Evolutionary conservation across 2,797 vertebrate species (phyloP).

Genomic region (Notamacropus eugenii): DNA sequence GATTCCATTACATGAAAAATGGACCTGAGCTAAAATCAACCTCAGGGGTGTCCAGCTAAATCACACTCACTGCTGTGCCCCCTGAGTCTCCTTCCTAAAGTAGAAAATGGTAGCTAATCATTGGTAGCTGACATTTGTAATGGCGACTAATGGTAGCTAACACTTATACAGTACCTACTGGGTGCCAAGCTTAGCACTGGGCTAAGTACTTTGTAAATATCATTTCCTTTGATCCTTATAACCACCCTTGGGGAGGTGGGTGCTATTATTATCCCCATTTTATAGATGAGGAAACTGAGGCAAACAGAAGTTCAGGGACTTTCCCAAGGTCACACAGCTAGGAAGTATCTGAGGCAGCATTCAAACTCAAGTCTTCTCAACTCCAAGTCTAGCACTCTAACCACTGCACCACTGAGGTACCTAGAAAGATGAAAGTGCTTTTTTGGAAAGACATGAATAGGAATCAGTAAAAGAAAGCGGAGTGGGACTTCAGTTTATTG

Average conservation of each 20-base stretch:
- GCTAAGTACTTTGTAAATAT: background rate
- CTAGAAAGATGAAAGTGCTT: background rate
- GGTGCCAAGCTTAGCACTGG: background rate
- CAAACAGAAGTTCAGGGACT: background rate
- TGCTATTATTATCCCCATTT: background rate
- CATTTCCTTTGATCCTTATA: background rate
- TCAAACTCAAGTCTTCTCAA: background rate
- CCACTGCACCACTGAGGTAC: background rate
- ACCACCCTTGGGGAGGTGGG: background rate
- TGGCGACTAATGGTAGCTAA: background rate
- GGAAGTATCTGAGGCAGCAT: background rate
- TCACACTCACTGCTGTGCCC: background rate
- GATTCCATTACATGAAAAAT: slow-evolving; percentile 29
- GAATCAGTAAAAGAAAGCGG: slow-evolving; percentile 41
- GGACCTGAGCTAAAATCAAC: slow-evolving; percentile 21
- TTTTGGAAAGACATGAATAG: slow-evolving; percentile 21
- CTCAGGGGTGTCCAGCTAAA: slow-evolving; percentile 13
- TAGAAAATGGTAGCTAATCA: background rate
- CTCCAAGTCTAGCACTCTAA: background rate
- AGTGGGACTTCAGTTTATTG: slow-evolving; percentile 25
- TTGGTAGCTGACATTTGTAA: background rate
- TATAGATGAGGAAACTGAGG: background rate
- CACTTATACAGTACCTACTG: background rate
- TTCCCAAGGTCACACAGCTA: background rate
- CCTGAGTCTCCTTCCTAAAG: background rate